Base-by-base conservation (phyloP, 1,140 invertebrate genomes). In the Drosophila littoralis region DNA sequence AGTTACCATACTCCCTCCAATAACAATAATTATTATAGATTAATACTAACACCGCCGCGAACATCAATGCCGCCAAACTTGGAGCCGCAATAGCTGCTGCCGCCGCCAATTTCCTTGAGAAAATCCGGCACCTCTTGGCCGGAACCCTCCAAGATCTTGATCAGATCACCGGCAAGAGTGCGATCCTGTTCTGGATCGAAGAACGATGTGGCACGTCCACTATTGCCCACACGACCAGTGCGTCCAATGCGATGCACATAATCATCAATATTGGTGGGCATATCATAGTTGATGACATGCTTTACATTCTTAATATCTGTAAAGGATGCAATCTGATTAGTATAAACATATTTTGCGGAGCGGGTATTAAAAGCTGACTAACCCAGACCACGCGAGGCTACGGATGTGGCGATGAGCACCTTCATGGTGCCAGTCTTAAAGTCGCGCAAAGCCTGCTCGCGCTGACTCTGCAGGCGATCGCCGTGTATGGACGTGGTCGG, bases 161-260 rank as follows among this genome's bases (percentile, higher is more conserved):
- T 93, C 7, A 99, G 92, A 69, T 95, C 94, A 0, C 91, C 91
- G 1, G 94, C 95, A 0, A 98, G 46, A 0, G 77, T 73, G 0
- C 45, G 51, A 91, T 99, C 96, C 0, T 90, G 59, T 1, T 94
- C 93, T 0, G 94, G 80, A 91, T 97, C 96, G 90, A 94, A 99
- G 92, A 99, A 99, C 7, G 96, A 97, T 0, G 97, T 97, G 0
- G 98, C 97, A 81, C 95, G 95, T 6, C 98, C 98, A 43, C 95
- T 92, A 92, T 99, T 98, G 0, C 98, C 98, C 17, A 99, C 96
- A 43, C 98, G 95, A 1, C 98, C 98, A 13, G 98, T 99, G 81
- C 98, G 94, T 1, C 98, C 98, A 86, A 99, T 99, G 48, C 98
- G 94, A 93, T 99, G 98, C 6, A 99, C 97, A 91, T 99, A 99